Evolutionary conservation across 2,888 invertebrate genomes (phyloP).

Genomic region (Chouioia cunea): DNA sequence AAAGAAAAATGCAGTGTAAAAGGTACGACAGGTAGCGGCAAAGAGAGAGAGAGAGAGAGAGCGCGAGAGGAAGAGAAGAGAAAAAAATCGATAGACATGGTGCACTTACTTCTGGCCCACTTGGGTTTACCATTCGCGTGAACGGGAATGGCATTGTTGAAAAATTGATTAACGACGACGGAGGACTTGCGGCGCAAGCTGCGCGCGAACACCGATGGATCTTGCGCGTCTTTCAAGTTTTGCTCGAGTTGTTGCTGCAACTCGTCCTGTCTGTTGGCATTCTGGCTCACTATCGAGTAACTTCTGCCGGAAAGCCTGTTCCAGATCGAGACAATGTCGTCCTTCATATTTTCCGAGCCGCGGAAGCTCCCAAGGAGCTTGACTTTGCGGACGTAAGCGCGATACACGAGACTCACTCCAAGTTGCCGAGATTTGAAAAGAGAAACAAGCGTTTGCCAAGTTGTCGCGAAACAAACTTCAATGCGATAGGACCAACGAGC

Average conservation of each 20-base stretch:
- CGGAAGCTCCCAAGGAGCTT: constrained; percentile 6
- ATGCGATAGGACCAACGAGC: too few relatives aligned
- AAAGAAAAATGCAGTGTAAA: too few relatives aligned
- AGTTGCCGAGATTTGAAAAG: too few relatives aligned
- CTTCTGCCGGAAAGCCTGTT: constrained; percentile 70
- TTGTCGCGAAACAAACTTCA: too few relatives aligned
- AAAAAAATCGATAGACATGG: too few relatives aligned
- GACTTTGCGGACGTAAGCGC: too few relatives aligned
- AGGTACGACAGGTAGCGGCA: too few relatives aligned
- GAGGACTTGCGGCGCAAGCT: constrained; percentile 67
- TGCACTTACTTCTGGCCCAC: constrained; percentile 70
- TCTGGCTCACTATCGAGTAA: constrained; percentile 72
- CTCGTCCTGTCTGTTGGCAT: constrained; percentile 43
- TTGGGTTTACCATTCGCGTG: constrained; percentile 64
- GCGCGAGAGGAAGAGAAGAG: too few relatives aligned
- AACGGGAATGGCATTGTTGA: constrained; percentile 69
- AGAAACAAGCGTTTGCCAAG: too few relatives aligned
- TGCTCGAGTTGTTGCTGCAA: constrained; percentile 21
- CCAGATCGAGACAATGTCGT: constrained; percentile 73
- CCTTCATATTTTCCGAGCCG: constrained; percentile 70
- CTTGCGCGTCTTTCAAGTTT: constrained; percentile 7
- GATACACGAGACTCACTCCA: too few relatives aligned
- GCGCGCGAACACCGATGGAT: constrained; percentile 46
- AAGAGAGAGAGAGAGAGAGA: too few relatives aligned
- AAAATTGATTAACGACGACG: constrained; percentile 67